Conservation (phyloP, 2,888 invertebrate genomes). For the Tyria jacobaeae region DNA sequence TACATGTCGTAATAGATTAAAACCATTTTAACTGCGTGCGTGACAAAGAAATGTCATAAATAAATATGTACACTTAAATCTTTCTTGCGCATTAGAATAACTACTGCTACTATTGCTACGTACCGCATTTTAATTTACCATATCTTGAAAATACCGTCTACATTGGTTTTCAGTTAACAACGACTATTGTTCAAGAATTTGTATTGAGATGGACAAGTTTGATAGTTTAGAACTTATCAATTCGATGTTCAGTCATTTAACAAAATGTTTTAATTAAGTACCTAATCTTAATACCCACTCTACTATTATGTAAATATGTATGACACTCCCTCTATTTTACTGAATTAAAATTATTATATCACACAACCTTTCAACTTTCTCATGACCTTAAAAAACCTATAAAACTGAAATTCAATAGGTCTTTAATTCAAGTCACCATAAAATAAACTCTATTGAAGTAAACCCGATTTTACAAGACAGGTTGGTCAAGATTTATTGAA, state of each 20-base stretch:
- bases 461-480: constrained; percentile 59
- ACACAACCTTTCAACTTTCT: constrained; percentile 52
- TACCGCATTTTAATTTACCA: neutral
- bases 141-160: neutral
- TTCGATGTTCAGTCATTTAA: constrained; percentile 1
- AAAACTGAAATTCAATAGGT: constrained; percentile 49
- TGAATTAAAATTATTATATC: constrained; percentile 25
- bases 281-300: neutral
- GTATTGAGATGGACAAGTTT: constrained; percentile 15
- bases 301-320: no score
- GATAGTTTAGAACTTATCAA: neutral
- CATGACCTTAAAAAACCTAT: constrained; percentile 52
- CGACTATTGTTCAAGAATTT: constrained; percentile 13
- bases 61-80: no score
- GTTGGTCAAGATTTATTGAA: constrained; percentile 58
- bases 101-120: no score
- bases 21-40: no score
- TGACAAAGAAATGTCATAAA: no score
- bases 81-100: no score
- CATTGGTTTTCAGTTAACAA: neutral
- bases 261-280: constrained; percentile 2
- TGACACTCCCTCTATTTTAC: no score
- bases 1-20: no score
- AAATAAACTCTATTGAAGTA: constrained; percentile 48
- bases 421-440: constrained; percentile 36